Conservation (phyloP, 2,888 invertebrate genomes). For the Cephus nigrinus region DNA sequence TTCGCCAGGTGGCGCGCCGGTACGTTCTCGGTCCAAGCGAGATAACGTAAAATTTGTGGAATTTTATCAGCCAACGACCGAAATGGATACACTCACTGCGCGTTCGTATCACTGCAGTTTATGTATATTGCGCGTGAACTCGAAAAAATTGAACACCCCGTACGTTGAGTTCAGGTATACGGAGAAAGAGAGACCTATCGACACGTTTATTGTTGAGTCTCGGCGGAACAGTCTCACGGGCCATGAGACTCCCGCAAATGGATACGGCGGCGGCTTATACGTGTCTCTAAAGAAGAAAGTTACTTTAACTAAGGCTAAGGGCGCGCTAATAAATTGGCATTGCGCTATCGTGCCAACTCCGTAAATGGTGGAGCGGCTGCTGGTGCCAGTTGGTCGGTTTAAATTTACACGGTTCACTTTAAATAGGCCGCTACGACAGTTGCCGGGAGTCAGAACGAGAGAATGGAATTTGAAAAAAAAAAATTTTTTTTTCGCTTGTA, state of each 20-base stretch:
- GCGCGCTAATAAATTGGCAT: conserved; percentile 62
- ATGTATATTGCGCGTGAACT: conserved; percentile 40
- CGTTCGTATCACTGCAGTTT: conserved; percentile 22
- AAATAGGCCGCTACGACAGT: background rate
- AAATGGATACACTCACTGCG: background rate
- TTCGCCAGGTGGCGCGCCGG: background rate
- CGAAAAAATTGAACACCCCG: conserved; percentile 9
- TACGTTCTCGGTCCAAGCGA: background rate
- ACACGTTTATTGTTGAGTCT: background rate
- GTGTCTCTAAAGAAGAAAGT: background rate
- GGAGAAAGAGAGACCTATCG: background rate
- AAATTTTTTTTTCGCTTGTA: too few species aligned
- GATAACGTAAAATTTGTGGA: background rate
- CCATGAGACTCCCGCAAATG: conserved; percentile 16
- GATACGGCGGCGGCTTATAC: background rate
- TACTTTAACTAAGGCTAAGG: conserved; percentile 57
- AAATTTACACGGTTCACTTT: background rate
- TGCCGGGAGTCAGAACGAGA: background rate
- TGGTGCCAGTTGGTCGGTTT: background rate
- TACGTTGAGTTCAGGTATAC: background rate
- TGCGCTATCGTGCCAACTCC: conserved; percentile 31
- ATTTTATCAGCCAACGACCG: background rate
- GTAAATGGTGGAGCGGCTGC: background rate
- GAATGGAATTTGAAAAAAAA: background rate
- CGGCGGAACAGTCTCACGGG: background rate